Evolutionary conservation across 2,888 invertebrate species (phyloP), one percentile per base, ranked within the genome.

Genomic region (Leistus spinibarbis): DNA sequence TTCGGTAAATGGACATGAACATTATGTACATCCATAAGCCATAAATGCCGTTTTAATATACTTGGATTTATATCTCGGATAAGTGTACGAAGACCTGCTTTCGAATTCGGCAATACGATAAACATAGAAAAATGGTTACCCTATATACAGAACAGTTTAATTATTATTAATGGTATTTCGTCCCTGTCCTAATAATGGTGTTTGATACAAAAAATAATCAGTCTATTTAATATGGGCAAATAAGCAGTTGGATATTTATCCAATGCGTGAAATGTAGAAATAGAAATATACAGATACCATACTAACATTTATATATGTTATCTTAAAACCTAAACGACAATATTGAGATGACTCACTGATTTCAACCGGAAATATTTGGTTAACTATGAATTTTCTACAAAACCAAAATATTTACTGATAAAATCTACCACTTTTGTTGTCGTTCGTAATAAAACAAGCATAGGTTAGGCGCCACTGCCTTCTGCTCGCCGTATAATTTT

Each of bases 101-200:
- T 83, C 0, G 90, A 86, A 77, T 91, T 89, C 0, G 95, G 95
- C 63, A 95, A 85, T 16, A 94, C 83, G 10, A 95, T 85, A 80
- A 91, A 92, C 91, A 94, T 91, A 0, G 93, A 89, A 81, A 90
- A 92, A 83, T 92, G 92, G 76, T 89, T 88, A 1, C 93, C 93
- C 93, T 93, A 82, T 64, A 7, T 27, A 27, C 1, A 40, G n/a
- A n/a, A n/a, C n/a, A n/a, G n/a, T n/a, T n/a, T n/a, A n/a, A n/a
- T n/a, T n/a, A n/a, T n/a, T n/a, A n/a, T n/a, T n/a, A n/a, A n/a
- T n/a, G n/a, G n/a, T n/a, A n/a, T n/a, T n/a, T n/a, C n/a, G n/a
- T n/a, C n/a, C n/a, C n/a, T n/a, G n/a, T n/a, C n/a, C n/a, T n/a
- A n/a, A n/a, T n/a, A n/a, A n/a, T n/a, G n/a, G n/a, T n/a, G n/a